These are phyloP conservation scores for Paramacrobiotus metropolitanus DNA, from an alignment of 1,140 invertebrate species.

Conservation along the genomic window DNA sequence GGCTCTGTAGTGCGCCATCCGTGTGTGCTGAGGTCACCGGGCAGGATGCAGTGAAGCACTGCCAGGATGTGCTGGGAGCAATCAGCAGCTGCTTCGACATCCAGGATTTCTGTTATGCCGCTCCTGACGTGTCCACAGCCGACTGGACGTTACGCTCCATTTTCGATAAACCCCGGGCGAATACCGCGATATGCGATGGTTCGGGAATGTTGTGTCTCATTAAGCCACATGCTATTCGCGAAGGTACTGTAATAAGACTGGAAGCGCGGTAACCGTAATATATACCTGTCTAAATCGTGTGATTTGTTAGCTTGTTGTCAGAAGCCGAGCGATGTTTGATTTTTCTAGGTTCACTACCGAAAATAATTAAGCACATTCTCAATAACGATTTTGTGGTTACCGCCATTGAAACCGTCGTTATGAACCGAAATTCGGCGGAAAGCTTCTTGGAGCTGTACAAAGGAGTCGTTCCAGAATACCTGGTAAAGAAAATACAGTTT, in stretches of 20 bases:
- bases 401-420: constrained; percentile 46
- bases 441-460: constrained; percentile 84
- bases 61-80: constrained; percentile 30
- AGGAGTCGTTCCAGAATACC: constrained; percentile 57
- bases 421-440: constrained; percentile 53
- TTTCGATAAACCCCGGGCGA: constrained; percentile 31
- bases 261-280: no score
- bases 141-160: constrained; percentile 5
- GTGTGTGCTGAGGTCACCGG: constrained; percentile 47
- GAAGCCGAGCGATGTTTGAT: not conserved
- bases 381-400: constrained; percentile 47
- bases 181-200: constrained; percentile 33
- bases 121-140: not conserved
- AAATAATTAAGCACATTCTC: constrained; percentile 45
- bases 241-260: no score
- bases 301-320: no score
- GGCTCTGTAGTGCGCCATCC: constrained; percentile 42
- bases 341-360: constrained; percentile 28
- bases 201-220: constrained; percentile 57
- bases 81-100: constrained; percentile 45
- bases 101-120: constrained; percentile 6
- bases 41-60: constrained; percentile 40
- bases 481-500: no score
- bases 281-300: not conserved
- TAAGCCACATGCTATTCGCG: constrained; percentile 65